Evolutionary conservation across 2,888 invertebrate genomes (phyloP), one percentile per base, ranked within the genome.

Genomic region (Sarcophaga carnaria): DNA sequence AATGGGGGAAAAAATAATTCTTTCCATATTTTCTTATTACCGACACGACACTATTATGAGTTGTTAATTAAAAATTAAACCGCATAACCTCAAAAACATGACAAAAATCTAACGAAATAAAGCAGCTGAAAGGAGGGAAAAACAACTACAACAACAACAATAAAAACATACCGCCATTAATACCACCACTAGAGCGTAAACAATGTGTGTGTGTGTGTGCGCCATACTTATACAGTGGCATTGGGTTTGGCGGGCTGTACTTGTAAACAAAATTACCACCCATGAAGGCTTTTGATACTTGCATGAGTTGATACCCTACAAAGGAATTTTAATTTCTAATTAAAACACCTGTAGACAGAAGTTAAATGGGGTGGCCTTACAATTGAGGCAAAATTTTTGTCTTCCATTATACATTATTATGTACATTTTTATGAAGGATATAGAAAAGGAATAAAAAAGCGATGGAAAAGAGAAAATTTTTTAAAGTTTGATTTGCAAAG

Each of bases 51-150:
- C 69, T 75, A 66, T 45, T 59, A 27, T 59, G 59, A 72, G 67
- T 83, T 83, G 83, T 78, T 86, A 86, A 86, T 86, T 86, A 86
- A 83, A 86, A 83, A 67, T 83, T 86, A 78, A 83, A 83, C 86
- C 83, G 75, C 83, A 78, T 78, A 80, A 83, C 86, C 83, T 83
- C 74, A 81, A 75, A 86, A 86, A 81, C 83, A 80, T 77, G 76
- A 72, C 80, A 60, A 69, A 54, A 78, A 78, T 75, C 70, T 63
- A 79, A 76, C 25, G 66, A 75, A 76, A 71, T 59, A 63, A 69
- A n/a, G 20, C 4, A 69, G 11, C 37, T 11, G n/a, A 70, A 72
- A 47, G 12, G 10, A 3, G 63, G 6, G 25, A 70, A 67, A 12
- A n/a, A 12, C 47, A 67, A 49, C 62, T 66, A 8, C 37, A 67